These are phyloP conservation scores for Picathartes gymnocephalus DNA, from an alignment of 2,113 vertebrate genomes.

Conservation along the genomic window DNA sequence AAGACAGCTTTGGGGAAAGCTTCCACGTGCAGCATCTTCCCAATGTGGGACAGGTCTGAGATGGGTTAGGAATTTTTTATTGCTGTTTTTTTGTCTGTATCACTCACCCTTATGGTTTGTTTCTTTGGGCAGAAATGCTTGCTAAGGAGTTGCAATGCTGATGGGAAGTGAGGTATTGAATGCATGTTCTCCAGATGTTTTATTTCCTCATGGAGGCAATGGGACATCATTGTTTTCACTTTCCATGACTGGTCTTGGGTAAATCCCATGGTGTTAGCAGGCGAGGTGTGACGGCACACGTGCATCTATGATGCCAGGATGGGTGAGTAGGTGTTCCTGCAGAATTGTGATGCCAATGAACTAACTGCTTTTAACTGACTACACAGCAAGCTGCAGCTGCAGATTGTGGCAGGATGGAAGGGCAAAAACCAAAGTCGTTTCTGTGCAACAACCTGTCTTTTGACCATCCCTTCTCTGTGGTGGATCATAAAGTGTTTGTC, in stretches of 20 bases:
- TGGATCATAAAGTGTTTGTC: not conserved
- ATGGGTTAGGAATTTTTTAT: not conserved
- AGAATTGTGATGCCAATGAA: not conserved
- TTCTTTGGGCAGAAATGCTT: not conserved
- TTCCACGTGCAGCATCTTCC: fast-evolving
- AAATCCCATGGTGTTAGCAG: not conserved
- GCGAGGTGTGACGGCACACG: not conserved
- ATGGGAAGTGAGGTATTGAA: not conserved
- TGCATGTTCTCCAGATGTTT: not conserved
- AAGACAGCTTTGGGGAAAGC: not conserved
- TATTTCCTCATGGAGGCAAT: not conserved
- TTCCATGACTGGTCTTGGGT: not conserved
- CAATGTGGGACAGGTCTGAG: not conserved
- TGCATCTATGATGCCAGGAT: not conserved
- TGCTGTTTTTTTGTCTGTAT: not conserved
- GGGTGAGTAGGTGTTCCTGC: not conserved
- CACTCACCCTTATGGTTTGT: not conserved
- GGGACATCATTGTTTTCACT: not conserved
- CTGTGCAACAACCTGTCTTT: not conserved
- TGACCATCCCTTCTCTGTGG: not conserved
- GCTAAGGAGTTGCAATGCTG: not conserved
- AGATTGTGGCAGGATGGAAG: not conserved
- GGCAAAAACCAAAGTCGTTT: not conserved
- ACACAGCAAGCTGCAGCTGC: not conserved
- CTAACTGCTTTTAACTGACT: not conserved